Evolutionary conservation across 2,888 invertebrate genomes (phyloP).

Genomic region (Ypsolopha scabrella): DNA sequence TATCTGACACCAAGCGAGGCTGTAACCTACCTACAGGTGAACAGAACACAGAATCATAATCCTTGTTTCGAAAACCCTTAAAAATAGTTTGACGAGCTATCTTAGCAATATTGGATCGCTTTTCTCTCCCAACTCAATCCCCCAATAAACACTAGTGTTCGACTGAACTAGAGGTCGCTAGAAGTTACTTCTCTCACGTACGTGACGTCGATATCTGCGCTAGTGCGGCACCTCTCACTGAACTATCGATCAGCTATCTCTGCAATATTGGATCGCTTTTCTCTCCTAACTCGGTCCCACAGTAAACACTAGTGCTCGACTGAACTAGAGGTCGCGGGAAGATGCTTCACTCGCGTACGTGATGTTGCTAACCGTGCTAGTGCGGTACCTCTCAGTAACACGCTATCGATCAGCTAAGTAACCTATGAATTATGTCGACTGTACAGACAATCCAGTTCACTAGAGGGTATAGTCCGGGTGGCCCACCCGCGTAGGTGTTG

Average conservation of each 20-base stretch:
- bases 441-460: too few relatives aligned
- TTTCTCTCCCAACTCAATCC: background rate
- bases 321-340: conserved; percentile 24
- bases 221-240: conserved; percentile 20
- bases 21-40: background rate
- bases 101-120: background rate
- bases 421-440: too few relatives aligned
- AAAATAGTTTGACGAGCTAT: too few relatives aligned
- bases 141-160: background rate
- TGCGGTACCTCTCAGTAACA: conserved; percentile 25
- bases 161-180: conserved; percentile 21
- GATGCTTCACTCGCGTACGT: conserved; percentile 45
- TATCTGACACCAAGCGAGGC: background rate
- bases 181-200: conserved; percentile 39
- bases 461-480: too few relatives aligned
- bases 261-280: background rate
- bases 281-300: background rate
- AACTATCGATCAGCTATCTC: too few relatives aligned
- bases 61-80: too few relatives aligned
- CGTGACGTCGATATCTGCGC: conserved; percentile 32
- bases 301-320: background rate
- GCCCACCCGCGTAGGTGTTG: too few relatives aligned
- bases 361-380: conserved; percentile 28
- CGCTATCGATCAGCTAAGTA: too few relatives aligned
- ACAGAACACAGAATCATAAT: background rate